These are phyloP conservation scores for Cephus pygmeus DNA, from an alignment of 2,888 invertebrate species.

Conservation along the genomic window DNA sequence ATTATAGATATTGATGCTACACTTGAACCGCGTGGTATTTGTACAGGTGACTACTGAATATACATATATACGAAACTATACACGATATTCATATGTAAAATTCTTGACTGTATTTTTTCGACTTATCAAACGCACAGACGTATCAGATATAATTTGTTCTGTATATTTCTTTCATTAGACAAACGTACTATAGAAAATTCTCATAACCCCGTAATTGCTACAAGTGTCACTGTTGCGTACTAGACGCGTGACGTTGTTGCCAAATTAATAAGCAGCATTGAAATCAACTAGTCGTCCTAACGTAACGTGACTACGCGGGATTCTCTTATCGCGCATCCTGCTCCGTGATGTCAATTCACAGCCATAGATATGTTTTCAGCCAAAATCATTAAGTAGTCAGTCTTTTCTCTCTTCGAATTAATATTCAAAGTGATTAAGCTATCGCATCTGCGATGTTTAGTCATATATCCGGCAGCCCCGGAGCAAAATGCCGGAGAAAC, in stretches of 20 bases:
- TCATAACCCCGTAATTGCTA: background rate
- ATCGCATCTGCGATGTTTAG: background rate
- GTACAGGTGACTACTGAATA: background rate
- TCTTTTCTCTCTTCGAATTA: background rate
- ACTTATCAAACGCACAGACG: background rate
- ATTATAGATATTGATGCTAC: background rate
- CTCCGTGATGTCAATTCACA: background rate
- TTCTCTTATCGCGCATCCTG: background rate
- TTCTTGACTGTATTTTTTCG: background rate
- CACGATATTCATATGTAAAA: background rate
- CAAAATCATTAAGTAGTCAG: background rate
- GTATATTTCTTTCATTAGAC: background rate
- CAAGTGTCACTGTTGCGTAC: background rate
- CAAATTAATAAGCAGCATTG: background rate
- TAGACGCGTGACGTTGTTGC: background rate
- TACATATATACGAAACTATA: background rate
- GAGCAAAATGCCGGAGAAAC: background rate
- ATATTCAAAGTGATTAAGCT: background rate
- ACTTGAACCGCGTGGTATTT: background rate
- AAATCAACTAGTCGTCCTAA: background rate
- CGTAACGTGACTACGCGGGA: background rate
- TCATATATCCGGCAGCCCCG: background rate
- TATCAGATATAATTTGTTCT: background rate
- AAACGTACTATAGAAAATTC: background rate
- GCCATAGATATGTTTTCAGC: background rate